Evolutionary conservation across 2,888 invertebrate genomes (phyloP).

Genomic region (Eupithecia pulchellata): DNA sequence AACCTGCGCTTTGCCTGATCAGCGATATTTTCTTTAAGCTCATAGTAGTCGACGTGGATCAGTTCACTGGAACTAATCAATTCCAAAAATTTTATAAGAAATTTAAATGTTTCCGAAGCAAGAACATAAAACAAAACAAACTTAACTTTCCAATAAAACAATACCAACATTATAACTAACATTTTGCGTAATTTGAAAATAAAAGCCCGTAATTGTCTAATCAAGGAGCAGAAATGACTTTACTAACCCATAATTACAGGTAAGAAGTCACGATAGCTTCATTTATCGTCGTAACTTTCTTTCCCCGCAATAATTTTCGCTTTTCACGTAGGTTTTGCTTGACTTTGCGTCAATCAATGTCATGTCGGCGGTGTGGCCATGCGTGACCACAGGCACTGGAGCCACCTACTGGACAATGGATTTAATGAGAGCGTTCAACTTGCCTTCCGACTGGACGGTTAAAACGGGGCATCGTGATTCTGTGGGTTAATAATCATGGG

Average conservation of each 20-base stretch:
- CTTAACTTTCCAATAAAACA: neutral
- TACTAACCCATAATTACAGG: constrained; percentile 26
- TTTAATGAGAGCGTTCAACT: constrained; percentile 43
- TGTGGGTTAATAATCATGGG: neutral
- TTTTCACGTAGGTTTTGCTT: constrained; percentile 10
- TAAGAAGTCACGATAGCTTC: constrained; percentile 28
- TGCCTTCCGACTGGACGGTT: constrained; percentile 32
- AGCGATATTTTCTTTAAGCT: neutral
- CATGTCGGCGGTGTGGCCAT: constrained; percentile 30
- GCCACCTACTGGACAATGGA: constrained; percentile 31
- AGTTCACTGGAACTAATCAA: neutral
- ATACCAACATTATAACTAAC: neutral
- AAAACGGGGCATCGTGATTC: constrained; percentile 8
- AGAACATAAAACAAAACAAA: neutral
- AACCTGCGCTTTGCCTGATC: neutral
- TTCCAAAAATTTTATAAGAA: neutral
- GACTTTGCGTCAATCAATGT: constrained; percentile 33
- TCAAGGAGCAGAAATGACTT: constrained; percentile 15
- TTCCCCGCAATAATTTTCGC: constrained; percentile 31
- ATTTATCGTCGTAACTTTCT: constrained; percentile 26
- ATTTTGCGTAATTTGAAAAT: constrained; percentile 7
- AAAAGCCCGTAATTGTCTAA: constrained; percentile 16
- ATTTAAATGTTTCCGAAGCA: neutral
- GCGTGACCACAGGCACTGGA: constrained; percentile 28
- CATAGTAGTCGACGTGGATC: neutral